Evolutionary conservation across 30 jellyfish, hydroid and myxozoan genomes (phyloP), one percentile per base, ranked within the genome.

Genomic region (Pelagia noctiluca): DNA sequence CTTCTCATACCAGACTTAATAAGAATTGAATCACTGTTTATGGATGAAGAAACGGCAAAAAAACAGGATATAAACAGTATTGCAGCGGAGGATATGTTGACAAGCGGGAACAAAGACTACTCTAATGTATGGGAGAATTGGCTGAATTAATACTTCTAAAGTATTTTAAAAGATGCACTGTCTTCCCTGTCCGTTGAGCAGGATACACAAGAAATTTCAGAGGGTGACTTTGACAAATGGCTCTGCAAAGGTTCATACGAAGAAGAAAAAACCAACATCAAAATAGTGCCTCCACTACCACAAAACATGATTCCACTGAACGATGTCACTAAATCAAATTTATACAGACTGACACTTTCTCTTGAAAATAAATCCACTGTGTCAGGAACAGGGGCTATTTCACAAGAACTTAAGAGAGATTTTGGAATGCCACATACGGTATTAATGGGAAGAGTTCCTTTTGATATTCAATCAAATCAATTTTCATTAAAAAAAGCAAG

Each of bases 111-210:
- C 80, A 61, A 24, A 67, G 80, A 67, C 63, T 63, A 67, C 33
- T 67, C 80, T 67, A 67, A 67, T 67, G 80, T 67, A 52, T 52
- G 68, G 68, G 68, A 52, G 21, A 52, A 52, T 30, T 52, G 68
- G 68, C 68, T 52, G 68, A 19, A 52, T 52, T 52, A 52, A 25
- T 52, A 52, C 68, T 67, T 29, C 50, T 67, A 30, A 67, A 67
- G 80, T 35, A 67, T 67, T 67, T 67, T 67, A 67, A 67, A 67
- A 67, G 80, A 67, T 67, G 80, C 80, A 67, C 80, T 67, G 63
- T 52, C 68, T 52, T 52, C 12, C n/a, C 50, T 63, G 46, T 48
- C 76, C 8, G 23, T 63, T 63, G 48, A 63, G 47, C 76, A 63
- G 29, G 76, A 63, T 32, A 63, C 29, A 63, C 23, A 63, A 63